These are phyloP conservation scores for Synodontis membranacea DNA, from an alignment of 2,113 vertebrate species.

Conservation along the genomic window DNA sequence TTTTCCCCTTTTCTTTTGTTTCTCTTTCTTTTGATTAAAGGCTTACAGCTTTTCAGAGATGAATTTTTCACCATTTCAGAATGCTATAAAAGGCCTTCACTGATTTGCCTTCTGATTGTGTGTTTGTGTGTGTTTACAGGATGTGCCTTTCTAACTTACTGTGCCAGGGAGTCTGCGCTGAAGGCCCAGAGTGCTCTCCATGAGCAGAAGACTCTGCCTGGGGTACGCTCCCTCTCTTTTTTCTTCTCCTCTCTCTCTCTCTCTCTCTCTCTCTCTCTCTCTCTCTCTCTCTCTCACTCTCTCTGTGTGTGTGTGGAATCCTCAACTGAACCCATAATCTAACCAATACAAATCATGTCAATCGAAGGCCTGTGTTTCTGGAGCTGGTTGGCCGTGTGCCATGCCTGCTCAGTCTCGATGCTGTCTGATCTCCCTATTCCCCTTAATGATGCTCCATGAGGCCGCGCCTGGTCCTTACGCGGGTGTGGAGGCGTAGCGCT, in stretches of 20 bases:
- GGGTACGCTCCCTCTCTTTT: constrained; percentile 81
- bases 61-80: neutral
- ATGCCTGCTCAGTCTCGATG: constrained; percentile 23
- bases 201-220: constrained; percentile 96
- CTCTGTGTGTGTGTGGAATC: neutral
- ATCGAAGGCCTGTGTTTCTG: constrained; percentile 17
- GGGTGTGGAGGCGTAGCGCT: neutral
- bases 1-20: neutral
- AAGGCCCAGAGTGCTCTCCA: constrained; percentile 97
- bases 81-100: constrained; percentile 1
- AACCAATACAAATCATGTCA: constrained; percentile 30
- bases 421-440: constrained; percentile 31
- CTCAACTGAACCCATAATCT: constrained; percentile 39
- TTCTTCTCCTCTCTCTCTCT: neutral
- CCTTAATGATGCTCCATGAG: constrained; percentile 31
- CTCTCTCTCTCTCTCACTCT: neutral
- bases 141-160: constrained; percentile 98
- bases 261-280: neutral
- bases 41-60: neutral
- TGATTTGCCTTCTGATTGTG: constrained; percentile 10
- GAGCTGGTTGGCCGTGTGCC: constrained; percentile 27
- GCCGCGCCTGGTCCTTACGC: neutral
- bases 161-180: constrained; percentile 96
- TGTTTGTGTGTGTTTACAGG: constrained; percentile 71
- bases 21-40: constrained; percentile 2